phyloP scores from a whole-genome alignment of 2,888 invertebrate genomes.

The Aspidapion aeneum region DNA sequence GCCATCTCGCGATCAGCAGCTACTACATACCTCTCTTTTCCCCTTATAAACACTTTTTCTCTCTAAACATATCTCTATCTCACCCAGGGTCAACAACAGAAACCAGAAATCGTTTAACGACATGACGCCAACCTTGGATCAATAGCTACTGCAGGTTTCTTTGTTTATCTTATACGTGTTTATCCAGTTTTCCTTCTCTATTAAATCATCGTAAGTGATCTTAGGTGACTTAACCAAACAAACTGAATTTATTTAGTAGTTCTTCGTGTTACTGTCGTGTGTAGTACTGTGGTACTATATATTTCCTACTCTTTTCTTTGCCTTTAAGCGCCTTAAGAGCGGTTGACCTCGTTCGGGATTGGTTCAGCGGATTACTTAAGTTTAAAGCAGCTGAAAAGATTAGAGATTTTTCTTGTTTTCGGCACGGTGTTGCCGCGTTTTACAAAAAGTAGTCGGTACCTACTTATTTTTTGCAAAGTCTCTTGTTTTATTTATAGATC shows the following conservation, averaged over 20 bases:
- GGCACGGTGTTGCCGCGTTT: conserved; percentile 13
- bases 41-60: no score
- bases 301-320: neutral
- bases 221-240: neutral
- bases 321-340: conserved; percentile 28
- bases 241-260: no score
- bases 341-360: conserved; percentile 44
- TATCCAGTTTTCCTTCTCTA: neutral
- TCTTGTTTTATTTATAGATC: no score
- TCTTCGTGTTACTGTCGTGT: no score
- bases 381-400: conserved; percentile 11
- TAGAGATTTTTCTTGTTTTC: conserved; percentile 25
- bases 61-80: neutral
- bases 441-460: no score
- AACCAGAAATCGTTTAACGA: neutral
- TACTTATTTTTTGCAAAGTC: no score
- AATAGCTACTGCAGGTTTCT: neutral
- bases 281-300: no score
- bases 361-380: conserved; percentile 39
- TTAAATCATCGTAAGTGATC: neutral
- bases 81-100: no score
- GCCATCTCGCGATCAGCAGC: no score
- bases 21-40: no score
- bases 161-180: neutral
- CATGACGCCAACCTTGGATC: neutral